Percentiles rank a stretch among this genome's conserved stretches.
These are phyloP conservation scores for Drosophila aldrichi DNA, from an alignment of 2,888 invertebrate species.

Conservation along the genomic window DNA sequence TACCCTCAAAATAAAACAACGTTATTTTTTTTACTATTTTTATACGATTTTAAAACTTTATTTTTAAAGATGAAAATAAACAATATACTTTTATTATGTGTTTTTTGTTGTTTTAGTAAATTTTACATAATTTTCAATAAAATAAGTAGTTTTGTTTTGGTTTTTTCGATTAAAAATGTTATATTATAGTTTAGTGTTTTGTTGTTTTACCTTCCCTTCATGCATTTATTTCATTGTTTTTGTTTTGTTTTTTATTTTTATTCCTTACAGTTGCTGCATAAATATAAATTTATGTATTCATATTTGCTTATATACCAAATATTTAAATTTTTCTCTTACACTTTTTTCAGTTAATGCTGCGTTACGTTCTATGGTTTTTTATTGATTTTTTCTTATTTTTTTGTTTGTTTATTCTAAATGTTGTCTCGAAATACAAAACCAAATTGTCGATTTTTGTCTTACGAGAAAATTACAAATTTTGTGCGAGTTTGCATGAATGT, in stretches of 20 bases:
- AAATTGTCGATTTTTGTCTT: slow-evolving; percentile 53
- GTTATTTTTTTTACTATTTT: slow-evolving; percentile 80
- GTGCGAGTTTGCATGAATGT: slow-evolving; percentile 43
- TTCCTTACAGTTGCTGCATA: slow-evolving; percentile 73
- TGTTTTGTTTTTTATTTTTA: slow-evolving; percentile 52
- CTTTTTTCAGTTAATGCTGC: slow-evolving; percentile 47
- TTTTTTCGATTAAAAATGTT: slow-evolving; percentile 85
- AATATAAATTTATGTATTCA: slow-evolving; percentile 77
- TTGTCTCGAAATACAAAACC: slow-evolving; percentile 65
- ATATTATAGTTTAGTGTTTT: slow-evolving; percentile 83
- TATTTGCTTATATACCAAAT: slow-evolving; percentile 82
- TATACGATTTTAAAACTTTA: slow-evolving; percentile 86
- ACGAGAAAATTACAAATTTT: slow-evolving; percentile 62
- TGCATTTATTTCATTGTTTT: slow-evolving; percentile 53
- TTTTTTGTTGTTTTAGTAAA: slow-evolving; percentile 71
- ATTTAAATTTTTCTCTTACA: slow-evolving; percentile 74
- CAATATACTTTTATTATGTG: slow-evolving; percentile 84
- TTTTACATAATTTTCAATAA: slow-evolving; percentile 80
- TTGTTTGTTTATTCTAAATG: slow-evolving; percentile 49
- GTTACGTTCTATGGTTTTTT: slow-evolving; percentile 49
- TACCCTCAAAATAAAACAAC: slow-evolving; percentile 22
- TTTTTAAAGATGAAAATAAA: slow-evolving; percentile 86
- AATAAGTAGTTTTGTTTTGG: slow-evolving; percentile 69
- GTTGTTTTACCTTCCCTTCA: slow-evolving; percentile 67
- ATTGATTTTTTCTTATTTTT: slow-evolving; percentile 28